phyloP scores from a whole-genome alignment of 1,140 invertebrate genomes.

The Helicorthomorpha holstii region DNA sequence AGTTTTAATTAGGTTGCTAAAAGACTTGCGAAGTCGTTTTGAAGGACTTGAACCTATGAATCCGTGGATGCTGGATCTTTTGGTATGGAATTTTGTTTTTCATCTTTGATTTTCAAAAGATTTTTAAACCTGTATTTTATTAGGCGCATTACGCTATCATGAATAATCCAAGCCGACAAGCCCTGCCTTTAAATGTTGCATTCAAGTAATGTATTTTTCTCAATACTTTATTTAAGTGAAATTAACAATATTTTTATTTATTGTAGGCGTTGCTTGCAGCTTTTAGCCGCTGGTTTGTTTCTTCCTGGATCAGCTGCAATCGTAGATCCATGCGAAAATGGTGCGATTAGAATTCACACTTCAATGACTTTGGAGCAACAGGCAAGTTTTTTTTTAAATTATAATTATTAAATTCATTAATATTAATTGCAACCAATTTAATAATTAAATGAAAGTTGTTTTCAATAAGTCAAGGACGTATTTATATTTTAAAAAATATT shows the following conservation, averaged over 20 bases:
- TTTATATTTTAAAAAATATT: no score
- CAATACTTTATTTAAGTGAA: background rate
- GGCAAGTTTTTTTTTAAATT: conserved; percentile 16
- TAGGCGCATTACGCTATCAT: conserved; percentile 89
- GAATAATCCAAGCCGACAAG: conserved; percentile 85
- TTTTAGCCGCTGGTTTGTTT: conserved; percentile 84
- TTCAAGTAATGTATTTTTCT: conserved; percentile 30
- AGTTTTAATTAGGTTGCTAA: conserved; percentile 76
- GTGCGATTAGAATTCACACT: conserved; percentile 73
- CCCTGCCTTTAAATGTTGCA: conserved; percentile 77
- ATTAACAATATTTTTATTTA: conserved; percentile 1
- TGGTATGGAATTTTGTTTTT: conserved; percentile 31
- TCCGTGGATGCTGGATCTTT: conserved; percentile 90
- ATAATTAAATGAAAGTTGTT: background rate
- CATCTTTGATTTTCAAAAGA: background rate
- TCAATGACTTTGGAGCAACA: conserved; percentile 85
- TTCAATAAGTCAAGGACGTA: no score
- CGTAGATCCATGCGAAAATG: conserved; percentile 81
- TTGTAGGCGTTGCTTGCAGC: conserved; percentile 60
- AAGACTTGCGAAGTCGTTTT: conserved; percentile 76
- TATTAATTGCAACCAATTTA: background rate
- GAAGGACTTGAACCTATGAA: conserved; percentile 75
- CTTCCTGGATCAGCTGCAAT: conserved; percentile 87
- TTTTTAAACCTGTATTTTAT: conserved; percentile 12
- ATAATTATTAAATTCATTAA: background rate